Conservation (phyloP, 2,888 invertebrate genomes). For the Pteria penguin region DNA sequence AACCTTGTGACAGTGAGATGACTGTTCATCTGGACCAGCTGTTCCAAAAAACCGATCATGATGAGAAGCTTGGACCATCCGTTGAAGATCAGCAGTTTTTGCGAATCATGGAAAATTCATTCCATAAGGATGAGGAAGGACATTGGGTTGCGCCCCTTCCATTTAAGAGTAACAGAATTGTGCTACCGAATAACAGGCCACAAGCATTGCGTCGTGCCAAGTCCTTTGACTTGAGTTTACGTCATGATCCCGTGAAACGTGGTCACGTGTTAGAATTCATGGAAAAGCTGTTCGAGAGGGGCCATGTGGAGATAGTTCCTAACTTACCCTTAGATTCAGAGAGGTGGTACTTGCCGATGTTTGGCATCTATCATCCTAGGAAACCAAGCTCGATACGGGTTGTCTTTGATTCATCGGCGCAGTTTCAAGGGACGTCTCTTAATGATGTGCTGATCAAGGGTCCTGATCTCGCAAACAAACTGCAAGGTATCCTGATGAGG, state of each 20-base stretch:
- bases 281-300: constrained; percentile 36
- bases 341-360: constrained; percentile 49
- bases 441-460: constrained; percentile 43
- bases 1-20: constrained; percentile 28
- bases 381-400: constrained; percentile 37
- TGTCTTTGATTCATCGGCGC: constrained; percentile 46
- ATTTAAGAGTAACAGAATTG: constrained; percentile 16
- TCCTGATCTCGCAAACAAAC: constrained; percentile 43
- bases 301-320: constrained; percentile 46
- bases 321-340: constrained; percentile 21
- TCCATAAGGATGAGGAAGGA: constrained; percentile 26
- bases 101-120: constrained; percentile 20
- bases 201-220: constrained; percentile 31
- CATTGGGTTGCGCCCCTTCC: constrained; percentile 45
- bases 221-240: constrained; percentile 25
- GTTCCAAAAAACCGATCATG: constrained; percentile 21
- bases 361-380: constrained; percentile 41
- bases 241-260: constrained; percentile 31
- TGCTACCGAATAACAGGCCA: constrained; percentile 37
- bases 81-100: constrained; percentile 38
- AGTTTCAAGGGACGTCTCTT: constrained; percentile 36
- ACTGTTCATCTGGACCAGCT: constrained; percentile 6
- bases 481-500: constrained; percentile 37
- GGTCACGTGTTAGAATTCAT: constrained; percentile 44
- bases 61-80: constrained; percentile 25